Evolutionary conservation across 2,888 invertebrate genomes (phyloP), one percentile per base, ranked within the genome.

Genomic region (Synergus laeviventris): DNA sequence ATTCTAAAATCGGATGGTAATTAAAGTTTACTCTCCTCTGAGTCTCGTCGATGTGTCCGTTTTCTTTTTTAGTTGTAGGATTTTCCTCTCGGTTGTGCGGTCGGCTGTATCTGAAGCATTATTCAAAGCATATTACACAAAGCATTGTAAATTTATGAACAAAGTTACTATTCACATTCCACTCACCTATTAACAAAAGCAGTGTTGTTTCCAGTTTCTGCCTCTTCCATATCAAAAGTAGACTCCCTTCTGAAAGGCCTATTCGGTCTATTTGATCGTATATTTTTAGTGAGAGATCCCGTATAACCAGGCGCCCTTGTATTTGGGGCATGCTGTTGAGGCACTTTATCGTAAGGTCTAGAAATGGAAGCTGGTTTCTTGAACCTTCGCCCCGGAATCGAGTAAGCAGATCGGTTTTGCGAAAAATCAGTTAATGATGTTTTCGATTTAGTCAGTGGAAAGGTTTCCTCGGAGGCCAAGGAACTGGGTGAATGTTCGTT

Each of bases 1-100:
- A 96, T 86, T 96, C 96, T 82, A 96, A 95, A 66, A 96, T 96
- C 1, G 96, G 96, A 90, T 96, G 96, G 85, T 96, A 96, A 87
- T 94, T 95, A 87, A 96, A 96, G 91, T 96, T 96, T 60, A 96
- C 93, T 85, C 94, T 93, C 85, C 94, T 93, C 18, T 88, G 86
- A 9, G 84, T 82, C 59, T 89, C 87, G 24, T 88, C 7, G 4
- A 31, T 31, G 31, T 31, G 31, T 31, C 31, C 31, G 31, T 31
- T 31, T 31, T 31, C 7, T 5, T 31, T 31, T 31, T 31, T 31
- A 5, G 7, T 31, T 31, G 31, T 5, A 31, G 31, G 31, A 31
- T 31, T 31, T 31, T 31, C 31, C 31, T 31, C 31, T 31, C 31
- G 31, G 7, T 31, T 31, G 31, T 31, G 0, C 31, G 31, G 31